Percentiles rank a stretch among this genome's conserved stretches.
phyloP scores from a whole-genome alignment of 2,113 vertebrate genomes.

The Zosterops japonicus region DNA sequence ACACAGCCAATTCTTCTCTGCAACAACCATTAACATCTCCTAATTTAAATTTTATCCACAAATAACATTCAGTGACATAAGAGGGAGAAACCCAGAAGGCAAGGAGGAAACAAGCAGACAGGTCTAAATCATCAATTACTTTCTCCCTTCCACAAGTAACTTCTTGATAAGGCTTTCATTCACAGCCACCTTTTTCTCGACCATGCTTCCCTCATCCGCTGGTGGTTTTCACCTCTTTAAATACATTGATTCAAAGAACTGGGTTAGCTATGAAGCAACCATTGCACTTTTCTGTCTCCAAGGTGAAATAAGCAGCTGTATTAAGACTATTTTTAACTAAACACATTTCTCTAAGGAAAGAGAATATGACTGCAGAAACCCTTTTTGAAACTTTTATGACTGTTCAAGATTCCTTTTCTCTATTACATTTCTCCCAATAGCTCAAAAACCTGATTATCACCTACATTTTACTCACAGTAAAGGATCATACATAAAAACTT shows the following conservation, averaged over 20 bases:
- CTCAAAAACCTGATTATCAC: neutral
- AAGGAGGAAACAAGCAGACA: neutral
- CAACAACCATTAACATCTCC: neutral
- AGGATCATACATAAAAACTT: neutral
- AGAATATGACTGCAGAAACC: neutral
- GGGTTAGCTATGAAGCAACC: neutral
- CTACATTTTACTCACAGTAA: neutral
- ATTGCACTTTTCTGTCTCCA: neutral
- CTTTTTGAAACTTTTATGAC: neutral
- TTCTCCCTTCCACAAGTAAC: neutral
- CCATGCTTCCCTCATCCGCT: neutral
- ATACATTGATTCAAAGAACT: conserved; percentile 21
- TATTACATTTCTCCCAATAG: neutral
- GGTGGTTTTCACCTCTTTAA: conserved; percentile 31
- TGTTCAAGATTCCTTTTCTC: neutral
- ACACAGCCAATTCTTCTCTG: neutral
- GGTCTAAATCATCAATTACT: conserved; percentile 2
- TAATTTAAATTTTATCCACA: neutral
- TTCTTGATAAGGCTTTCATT: neutral
- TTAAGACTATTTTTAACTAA: conserved; percentile 3
- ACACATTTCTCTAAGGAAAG: neutral
- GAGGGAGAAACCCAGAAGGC: neutral
- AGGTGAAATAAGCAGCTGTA: neutral
- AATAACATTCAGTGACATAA: neutral
- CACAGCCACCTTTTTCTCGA: neutral